Percentiles rank a stretch among this genome's conserved stretches.
Conservation (phyloP, 2,888 invertebrate genomes). For the Drosophila nr. medialis region DNA sequence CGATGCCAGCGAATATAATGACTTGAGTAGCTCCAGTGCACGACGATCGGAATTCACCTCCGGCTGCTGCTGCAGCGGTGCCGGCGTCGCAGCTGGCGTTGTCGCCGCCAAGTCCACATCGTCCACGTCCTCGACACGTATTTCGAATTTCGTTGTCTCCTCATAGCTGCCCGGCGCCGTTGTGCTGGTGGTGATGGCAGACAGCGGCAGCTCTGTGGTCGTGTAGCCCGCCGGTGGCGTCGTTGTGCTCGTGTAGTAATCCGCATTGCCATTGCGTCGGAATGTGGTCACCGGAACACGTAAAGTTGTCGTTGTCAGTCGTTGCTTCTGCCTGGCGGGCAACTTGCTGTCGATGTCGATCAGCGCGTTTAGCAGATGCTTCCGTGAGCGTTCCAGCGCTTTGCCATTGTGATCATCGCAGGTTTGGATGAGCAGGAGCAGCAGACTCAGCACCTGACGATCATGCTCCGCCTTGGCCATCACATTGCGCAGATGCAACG, state of each 20-base stretch:
- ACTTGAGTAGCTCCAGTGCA: conserved; percentile 92
- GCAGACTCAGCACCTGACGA: conserved; percentile 90
- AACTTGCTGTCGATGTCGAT: conserved; percentile 87
- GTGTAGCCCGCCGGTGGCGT: conserved; percentile 68
- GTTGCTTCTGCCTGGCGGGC: conserved; percentile 51
- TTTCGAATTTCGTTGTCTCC: conserved; percentile 84
- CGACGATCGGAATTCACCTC: conserved; percentile 88
- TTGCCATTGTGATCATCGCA: conserved; percentile 90
- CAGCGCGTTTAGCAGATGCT: conserved; percentile 89
- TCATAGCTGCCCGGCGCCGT: conserved; percentile 70
- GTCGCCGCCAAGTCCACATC: conserved; percentile 58
- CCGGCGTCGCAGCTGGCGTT: conserved; percentile 59
- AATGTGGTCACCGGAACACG: conserved; percentile 77
- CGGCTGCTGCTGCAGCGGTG: conserved; percentile 15
- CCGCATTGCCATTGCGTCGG: conserved; percentile 66
- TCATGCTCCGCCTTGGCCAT: conserved; percentile 93
- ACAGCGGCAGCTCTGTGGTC: conserved; percentile 64
- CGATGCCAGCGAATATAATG: conserved; percentile 93
- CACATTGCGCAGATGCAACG: conserved; percentile 90
- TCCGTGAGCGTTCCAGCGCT: conserved; percentile 89
- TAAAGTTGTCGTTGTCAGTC: conserved; percentile 53
- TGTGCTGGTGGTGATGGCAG: conserved; percentile 50
- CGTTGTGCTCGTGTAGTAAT: conserved; percentile 77
- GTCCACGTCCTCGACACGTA: conserved; percentile 82
- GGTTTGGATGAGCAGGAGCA: conserved; percentile 91